Evolutionary conservation across 2,888 invertebrate genomes (phyloP).

Genomic region (Steinernema carpocapsae): DNA sequence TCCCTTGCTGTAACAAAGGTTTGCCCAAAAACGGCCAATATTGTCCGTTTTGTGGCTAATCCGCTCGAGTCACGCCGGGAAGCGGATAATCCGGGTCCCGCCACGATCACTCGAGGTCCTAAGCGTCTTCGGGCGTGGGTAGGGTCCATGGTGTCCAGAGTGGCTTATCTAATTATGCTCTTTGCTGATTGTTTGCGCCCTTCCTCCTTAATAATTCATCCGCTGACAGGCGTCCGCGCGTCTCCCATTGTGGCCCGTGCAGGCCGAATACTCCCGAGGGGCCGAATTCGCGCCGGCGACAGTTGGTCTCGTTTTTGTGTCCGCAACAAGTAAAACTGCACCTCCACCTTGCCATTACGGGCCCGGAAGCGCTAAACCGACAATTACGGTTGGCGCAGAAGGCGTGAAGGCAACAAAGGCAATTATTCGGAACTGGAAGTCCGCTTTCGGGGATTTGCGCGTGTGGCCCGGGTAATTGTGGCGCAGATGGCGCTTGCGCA

Average conservation of each 20-base stretch:
- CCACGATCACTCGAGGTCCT: not conserved
- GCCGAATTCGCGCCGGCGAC: not conserved
- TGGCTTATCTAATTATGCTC: conserved; percentile 20
- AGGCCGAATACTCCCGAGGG: conserved; percentile 8
- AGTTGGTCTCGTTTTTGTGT: not conserved
- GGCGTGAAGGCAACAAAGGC: conserved; percentile 28
- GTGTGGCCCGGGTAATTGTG: conserved; percentile 5
- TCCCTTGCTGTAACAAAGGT: not conserved
- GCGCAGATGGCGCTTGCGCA: conserved; percentile 20
- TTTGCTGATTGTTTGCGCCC: conserved; percentile 23
- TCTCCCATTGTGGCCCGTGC: conserved; percentile 12
- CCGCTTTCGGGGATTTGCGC: not conserved
- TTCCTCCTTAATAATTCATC: conserved; percentile 28
- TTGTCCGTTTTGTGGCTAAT: not conserved
- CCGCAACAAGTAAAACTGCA: no score
- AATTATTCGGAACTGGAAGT: not conserved
- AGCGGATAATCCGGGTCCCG: conserved; percentile 12
- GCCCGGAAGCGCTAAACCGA: not conserved
- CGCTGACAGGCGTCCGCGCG: conserved; percentile 18
- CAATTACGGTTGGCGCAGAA: not conserved
- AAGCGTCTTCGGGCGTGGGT: not conserved
- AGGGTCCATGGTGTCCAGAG: no score
- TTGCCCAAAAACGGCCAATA: conserved; percentile 1
- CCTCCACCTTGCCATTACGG: not conserved
- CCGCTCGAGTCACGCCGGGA: not conserved